Evolutionary conservation across 64 coral and sea anemone genomes (phyloP), one percentile per base, ranked within the genome.

Genomic region (Stichodactyla mertensii): DNA sequence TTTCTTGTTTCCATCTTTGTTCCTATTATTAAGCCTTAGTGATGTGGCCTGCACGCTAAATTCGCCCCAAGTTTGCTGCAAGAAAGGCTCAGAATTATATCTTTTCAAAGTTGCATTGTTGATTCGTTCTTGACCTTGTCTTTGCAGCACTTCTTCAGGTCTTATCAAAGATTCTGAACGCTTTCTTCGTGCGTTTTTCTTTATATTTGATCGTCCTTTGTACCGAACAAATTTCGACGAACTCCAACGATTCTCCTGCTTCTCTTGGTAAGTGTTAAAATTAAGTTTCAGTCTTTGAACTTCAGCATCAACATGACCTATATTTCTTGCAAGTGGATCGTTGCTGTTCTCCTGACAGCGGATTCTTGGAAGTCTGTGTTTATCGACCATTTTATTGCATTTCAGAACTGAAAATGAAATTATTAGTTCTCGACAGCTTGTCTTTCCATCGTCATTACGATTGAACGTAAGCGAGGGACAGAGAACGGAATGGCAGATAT

Each of bases 231-330:
- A 81, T 6, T 81, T 52, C 20, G 78, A 52, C 36, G 78, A 81
- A 20, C 53, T 53, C 78, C 78, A 81, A 4, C 53, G 78, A 54
- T 53, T 53, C 16, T 31, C 28, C 28, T 52, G 78, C 9, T 55
- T 81, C 78, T 81, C 78, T 52, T 81, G 16, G 13, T 8, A 53
- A 4, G 23, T 13, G 7, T 14, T 54, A 8, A 15, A 18, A 81
- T 81, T 81, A 45, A 51, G n/a, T 55, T 81, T 52, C 55, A 81
- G 51, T 53, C 53, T 81, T 81, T 81, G 78, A 20, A 81, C 10
- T 20, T 81, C 78, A 81, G 54, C 52, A 16, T 81, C 52, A 19
- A 81, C 51, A 18, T 52, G 52, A 19, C 36, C 51, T 54, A 81
- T 74, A 74, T 23, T 74, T 74, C 26, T 74, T 74, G 69, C 69